Evolutionary conservation across 2,113 vertebrate genomes (phyloP), one percentile per base, ranked within the genome.

Genomic region (Poeciliopsis turrubarensis): DNA sequence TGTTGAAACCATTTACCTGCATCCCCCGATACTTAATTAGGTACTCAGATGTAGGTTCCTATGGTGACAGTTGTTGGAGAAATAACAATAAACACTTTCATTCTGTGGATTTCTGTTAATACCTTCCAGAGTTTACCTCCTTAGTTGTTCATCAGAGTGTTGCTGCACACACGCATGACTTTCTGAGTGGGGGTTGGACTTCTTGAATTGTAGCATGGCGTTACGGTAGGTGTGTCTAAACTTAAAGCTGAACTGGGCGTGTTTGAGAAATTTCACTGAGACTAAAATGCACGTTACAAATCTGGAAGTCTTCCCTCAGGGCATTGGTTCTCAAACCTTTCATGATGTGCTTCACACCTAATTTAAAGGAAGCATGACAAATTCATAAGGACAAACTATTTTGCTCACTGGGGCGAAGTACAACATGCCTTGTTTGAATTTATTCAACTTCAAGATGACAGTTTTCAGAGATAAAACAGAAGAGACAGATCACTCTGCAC

Each of bases 1-100:
- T 76, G 22, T 72, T 64, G 70, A 64, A 65, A 63, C 77, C 7
- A 15, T 68, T 63, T 47, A 61, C 64, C 44, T 60, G 25, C 26
- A 30, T 41, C 63, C 27, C 14, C 6, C 64, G 41, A 27, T 31
- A 67, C 51, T 72, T 64, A 66, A 60, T 80, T 30, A 75, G 41
- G 75, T 30, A 17, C 39, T 79, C 12, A 47, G 3, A 22, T n/a
- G 2, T 61, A 14, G 5, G 2, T 61, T 5, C 1, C 1, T 9
- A 0, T 17, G 19, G 34, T 60, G 61, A 12, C 32, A 60, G 32
- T 47, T 47, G 25, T 19, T 47, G 17, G 34, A 68, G 8, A n/a
- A 64, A 66, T 47, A 6, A 78, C 32, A 67, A 29, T 10, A 5
- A 60, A 11, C 9, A 3, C 64, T 17, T 65, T 4, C 19, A 64